Conservation (phyloP, 2,113 vertebrate genomes). For the Etia nguti region DNA sequence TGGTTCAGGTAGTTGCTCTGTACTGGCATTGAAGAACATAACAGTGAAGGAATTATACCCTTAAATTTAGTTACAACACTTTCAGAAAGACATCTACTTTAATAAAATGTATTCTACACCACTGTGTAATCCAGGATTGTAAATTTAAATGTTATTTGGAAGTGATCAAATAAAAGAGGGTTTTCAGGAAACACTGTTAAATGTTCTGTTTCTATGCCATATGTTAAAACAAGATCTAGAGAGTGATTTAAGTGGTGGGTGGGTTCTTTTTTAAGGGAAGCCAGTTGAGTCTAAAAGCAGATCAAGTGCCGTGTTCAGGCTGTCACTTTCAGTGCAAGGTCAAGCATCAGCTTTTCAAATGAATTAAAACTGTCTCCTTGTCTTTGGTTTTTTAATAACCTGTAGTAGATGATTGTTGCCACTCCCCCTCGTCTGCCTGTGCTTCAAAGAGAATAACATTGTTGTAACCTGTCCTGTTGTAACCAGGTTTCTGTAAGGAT, state of each 20-base stretch:
- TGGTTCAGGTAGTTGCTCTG: background rate
- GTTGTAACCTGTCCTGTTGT: background rate
- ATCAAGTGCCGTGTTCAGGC: background rate
- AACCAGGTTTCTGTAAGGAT: background rate
- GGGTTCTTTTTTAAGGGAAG: background rate
- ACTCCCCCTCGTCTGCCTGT: too few relatives aligned
- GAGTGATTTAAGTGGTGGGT: rapidly evolving
- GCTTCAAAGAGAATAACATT: background rate
- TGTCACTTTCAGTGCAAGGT: background rate
- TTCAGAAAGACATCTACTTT: background rate
- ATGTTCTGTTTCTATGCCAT: background rate
- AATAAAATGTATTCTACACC: background rate
- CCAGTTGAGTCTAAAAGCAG: background rate
- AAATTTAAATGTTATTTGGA: background rate
- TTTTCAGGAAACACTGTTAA: background rate
- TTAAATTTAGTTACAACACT: background rate
- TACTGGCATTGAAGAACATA: too few relatives aligned
- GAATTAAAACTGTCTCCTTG: background rate
- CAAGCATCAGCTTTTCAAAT: background rate
- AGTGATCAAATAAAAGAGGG: background rate
- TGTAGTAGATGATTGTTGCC: too few relatives aligned
- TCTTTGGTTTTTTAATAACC: background rate
- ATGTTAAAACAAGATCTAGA: background rate
- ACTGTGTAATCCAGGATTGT: background rate
- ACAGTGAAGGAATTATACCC: background rate